Evolutionary conservation across 2,113 vertebrate species (phyloP), one percentile per base, ranked within the genome.

Genomic region (Prionailurus bengalensis): DNA sequence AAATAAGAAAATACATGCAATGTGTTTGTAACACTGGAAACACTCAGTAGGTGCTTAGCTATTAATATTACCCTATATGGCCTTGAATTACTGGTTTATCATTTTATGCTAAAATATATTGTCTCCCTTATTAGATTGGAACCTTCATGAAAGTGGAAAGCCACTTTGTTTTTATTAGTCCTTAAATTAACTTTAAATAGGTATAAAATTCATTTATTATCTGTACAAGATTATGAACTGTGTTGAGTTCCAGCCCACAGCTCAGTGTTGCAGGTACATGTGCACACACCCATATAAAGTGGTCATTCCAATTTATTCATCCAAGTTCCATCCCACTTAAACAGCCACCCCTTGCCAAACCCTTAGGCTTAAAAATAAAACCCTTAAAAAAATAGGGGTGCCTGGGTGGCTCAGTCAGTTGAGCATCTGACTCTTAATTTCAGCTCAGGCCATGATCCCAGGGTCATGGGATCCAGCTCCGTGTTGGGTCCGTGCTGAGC

Each of bases 31-130:
- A 79, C 15, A 29, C 71, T 39, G 36, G 36, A 74, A 83, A 68
- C 11, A 79, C 25, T 85, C 45, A 63, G 3, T 36, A 81, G 36
- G 63, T 92, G 31, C 78, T 89, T 89, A 92, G 39, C 39, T 45
- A 25, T 89, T 53, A 27, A 73, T 78, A 74, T 45, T 33, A 94
- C 36, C 74, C 48, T 70, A 12, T 70, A 53, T 78, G 66, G n/a
- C 42, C n/a, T 93, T 74, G 42, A 74, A 58, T 90, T 76, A 17
- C 42, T 61, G 29, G 65, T 27, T 97, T 94, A 81, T 89, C 33
- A 16, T 85, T 92, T 96, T 80, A 42, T 58, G 29, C 84, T 19
- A 66, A 79, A 61, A 48, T 73, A 33, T 15, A 33, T 93, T 94
- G 4, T 27, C n/a, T 91, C 16, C 51, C 63, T 42, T 68, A 45